Percentiles rank a stretch among this genome's conserved stretches.
Evolutionary conservation across 1,140 invertebrate species (phyloP).

Genomic region (Saccostrea cuccullata): DNA sequence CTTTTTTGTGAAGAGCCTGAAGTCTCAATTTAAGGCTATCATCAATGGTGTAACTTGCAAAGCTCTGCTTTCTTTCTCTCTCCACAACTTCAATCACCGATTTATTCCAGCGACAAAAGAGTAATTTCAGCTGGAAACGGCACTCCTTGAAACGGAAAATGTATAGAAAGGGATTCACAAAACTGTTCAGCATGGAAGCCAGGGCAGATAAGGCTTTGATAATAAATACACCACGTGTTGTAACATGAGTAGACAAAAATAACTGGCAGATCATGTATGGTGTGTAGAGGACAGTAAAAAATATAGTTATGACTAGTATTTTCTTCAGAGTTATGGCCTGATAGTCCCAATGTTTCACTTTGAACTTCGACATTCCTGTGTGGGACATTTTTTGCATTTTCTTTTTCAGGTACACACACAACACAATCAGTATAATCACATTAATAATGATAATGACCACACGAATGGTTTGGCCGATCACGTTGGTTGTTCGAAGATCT

Average conservation of each 20-base stretch:
- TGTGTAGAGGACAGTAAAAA: neutral
- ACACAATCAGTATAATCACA: neutral
- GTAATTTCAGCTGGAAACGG: slow-evolving; percentile 27
- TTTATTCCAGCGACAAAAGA: slow-evolving; percentile 35
- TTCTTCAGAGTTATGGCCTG: neutral
- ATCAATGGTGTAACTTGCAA: slow-evolving; percentile 28
- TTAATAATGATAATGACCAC: neutral
- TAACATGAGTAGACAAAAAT: neutral
- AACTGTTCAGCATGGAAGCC: slow-evolving; percentile 34
- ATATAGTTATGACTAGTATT: neutral
- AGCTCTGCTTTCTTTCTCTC: slow-evolving; percentile 13
- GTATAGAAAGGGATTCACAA: slow-evolving; percentile 40
- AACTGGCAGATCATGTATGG: slow-evolving; percentile 12
- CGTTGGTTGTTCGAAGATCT: neutral
- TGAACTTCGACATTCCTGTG: neutral
- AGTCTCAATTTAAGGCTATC: neutral
- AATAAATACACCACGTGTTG: neutral
- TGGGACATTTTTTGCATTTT: neutral
- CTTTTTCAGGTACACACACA: neutral
- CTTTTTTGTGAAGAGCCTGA: neutral
- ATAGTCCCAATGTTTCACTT: neutral
- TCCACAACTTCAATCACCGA: neutral
- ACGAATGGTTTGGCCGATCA: neutral
- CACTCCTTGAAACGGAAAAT: slow-evolving; percentile 33
- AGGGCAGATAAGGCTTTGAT: neutral